A percentile compares a stretch with the other conserved stretches of the same genome.
phyloP scores from a whole-genome alignment of 2,113 vertebrate species.

The Ornithorhynchus anatinus region DNA sequence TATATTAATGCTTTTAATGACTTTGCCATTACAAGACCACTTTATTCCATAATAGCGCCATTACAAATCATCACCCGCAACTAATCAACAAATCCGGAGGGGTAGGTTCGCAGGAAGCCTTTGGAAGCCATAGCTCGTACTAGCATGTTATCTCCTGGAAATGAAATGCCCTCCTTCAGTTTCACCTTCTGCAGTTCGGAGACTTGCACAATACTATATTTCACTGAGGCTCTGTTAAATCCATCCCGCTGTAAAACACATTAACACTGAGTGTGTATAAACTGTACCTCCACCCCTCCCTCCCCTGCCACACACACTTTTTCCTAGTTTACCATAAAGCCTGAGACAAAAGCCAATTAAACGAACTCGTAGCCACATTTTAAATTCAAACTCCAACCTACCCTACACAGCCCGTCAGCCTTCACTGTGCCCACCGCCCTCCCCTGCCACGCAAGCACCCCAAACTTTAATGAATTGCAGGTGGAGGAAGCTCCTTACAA shows the following conservation, averaged over 20 bases:
- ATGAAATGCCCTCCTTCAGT: slow-evolving; percentile 42
- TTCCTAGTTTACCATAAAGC: slow-evolving; percentile 13
- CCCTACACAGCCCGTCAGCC: slow-evolving; percentile 9
- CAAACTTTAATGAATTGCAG: slow-evolving; percentile 26
- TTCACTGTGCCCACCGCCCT: neutral
- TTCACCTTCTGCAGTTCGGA: slow-evolving; percentile 26
- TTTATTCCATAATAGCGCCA: neutral
- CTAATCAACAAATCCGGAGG: slow-evolving; percentile 30
- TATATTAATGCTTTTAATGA: neutral
- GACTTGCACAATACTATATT: neutral
- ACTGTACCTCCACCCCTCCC: no score
- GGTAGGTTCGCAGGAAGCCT: slow-evolving; percentile 15
- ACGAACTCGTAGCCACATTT: slow-evolving; percentile 39
- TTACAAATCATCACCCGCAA: slow-evolving; percentile 36
- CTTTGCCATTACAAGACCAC: slow-evolving; percentile 16
- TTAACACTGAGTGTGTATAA: no score
- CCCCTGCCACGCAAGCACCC: neutral
- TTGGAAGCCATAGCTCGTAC: slow-evolving; percentile 26
- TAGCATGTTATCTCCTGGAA: slow-evolving; percentile 10
- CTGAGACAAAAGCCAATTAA: slow-evolving; percentile 52
- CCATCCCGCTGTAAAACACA: slow-evolving; percentile 67
- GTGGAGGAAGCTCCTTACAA: neutral
- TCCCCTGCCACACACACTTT: slow-evolving; percentile 12
- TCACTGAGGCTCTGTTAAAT: slow-evolving; percentile 56
- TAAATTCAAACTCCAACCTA: slow-evolving; percentile 31